Conservation (phyloP, 1,140 invertebrate species). For the Caerostris extrusa region DNA sequence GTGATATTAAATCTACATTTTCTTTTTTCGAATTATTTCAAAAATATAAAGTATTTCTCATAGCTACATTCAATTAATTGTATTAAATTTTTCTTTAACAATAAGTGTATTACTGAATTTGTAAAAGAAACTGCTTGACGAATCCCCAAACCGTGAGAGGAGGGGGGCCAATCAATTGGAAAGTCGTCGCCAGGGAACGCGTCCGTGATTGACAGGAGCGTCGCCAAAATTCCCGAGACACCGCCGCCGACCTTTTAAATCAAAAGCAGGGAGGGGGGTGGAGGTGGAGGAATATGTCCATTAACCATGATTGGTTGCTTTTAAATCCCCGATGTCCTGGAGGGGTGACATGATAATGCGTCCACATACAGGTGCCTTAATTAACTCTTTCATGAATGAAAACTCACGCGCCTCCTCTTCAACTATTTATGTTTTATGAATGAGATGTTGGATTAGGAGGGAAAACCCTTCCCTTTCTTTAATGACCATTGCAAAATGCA, state of each 20-base stretch:
- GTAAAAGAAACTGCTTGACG: too few relatives aligned
- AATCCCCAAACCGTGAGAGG: neutral
- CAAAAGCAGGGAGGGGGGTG: constrained; percentile 46
- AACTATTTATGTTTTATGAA: constrained; percentile 76
- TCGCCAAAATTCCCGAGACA: constrained; percentile 67
- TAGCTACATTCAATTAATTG: neutral
- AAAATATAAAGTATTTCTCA: neutral
- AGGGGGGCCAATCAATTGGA: neutral
- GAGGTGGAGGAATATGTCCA: constrained; percentile 54
- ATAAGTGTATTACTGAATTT: neutral
- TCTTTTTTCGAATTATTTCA: too few relatives aligned
- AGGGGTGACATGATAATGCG: constrained; percentile 75
- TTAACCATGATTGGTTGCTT: constrained; percentile 77
- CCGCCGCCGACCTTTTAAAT: constrained; percentile 69
- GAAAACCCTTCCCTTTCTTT: neutral
- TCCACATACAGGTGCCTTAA: constrained; percentile 75
- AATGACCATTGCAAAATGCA: constrained; percentile 55
- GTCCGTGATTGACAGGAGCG: constrained; percentile 69
- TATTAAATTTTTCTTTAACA: neutral
- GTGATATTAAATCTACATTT: too few relatives aligned
- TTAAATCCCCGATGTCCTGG: constrained; percentile 73
- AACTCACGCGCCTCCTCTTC: constrained; percentile 48
- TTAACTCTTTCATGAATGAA: constrained; percentile 77
- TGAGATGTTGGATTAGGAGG: constrained; percentile 72
- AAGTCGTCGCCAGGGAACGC: neutral